phyloP scores from a whole-genome alignment of 2,113 vertebrate species.

The Chionis minor region DNA sequence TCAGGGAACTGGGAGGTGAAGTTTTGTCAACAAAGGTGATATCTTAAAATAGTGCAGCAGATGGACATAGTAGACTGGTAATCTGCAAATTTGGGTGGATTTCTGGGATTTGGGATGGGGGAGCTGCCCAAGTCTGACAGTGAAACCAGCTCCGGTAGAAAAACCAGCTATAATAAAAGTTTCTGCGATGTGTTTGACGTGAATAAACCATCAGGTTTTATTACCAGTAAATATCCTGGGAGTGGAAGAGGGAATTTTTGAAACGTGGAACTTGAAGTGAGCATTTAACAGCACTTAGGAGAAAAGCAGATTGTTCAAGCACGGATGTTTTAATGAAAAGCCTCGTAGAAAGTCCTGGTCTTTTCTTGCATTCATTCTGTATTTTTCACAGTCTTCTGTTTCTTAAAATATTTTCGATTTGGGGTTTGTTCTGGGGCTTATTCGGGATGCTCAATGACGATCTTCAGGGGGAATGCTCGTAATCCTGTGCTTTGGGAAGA shows the following conservation, averaged over 20 bases:
- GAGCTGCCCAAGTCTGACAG: not conserved
- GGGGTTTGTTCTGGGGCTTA: not conserved
- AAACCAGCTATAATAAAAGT: not conserved
- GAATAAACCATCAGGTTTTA: not conserved
- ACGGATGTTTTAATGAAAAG: not conserved
- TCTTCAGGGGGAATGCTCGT: not conserved
- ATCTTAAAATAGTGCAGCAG: not conserved
- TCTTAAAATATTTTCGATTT: not conserved
- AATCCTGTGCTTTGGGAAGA: not conserved
- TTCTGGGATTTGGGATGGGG: not conserved
- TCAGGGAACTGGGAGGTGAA: not conserved
- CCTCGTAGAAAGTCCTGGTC: not conserved
- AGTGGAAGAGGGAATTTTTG: not conserved
- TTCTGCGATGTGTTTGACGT: not conserved
- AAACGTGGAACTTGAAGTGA: not conserved
- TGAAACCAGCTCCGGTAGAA: not conserved
- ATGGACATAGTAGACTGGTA: not conserved
- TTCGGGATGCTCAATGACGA: not conserved
- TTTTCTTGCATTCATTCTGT: not conserved
- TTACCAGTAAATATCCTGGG: not conserved
- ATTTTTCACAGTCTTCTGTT: not conserved
- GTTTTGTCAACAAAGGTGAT: not conserved
- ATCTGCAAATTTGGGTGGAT: not conserved
- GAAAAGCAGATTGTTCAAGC: not conserved
- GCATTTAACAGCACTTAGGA: not conserved